Percentiles rank a stretch among this genome's conserved stretches.
phyloP scores from a whole-genome alignment of 2,888 invertebrate genomes.

The Heliconius erato region DNA sequence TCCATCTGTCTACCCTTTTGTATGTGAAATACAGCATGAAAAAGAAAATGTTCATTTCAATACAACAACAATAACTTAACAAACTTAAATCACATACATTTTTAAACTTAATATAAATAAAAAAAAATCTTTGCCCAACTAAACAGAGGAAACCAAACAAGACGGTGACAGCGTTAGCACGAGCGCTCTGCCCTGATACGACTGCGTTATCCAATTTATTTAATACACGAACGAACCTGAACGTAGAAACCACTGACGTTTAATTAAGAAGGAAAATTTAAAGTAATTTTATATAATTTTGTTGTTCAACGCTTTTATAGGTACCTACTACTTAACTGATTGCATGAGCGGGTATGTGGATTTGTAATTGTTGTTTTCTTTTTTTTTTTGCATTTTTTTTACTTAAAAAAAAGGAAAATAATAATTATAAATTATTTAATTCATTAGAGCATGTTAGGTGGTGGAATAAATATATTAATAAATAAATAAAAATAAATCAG shows the following conservation, averaged over 20 bases:
- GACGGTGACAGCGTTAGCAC: constrained; percentile 26
- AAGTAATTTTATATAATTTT: constrained; percentile 29
- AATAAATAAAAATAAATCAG: too few relatives aligned
- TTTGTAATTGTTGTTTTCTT: neutral
- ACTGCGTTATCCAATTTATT: constrained; percentile 58
- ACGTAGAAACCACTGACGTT: constrained; percentile 64
- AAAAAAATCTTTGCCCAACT: constrained; percentile 19
- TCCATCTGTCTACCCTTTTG: too few relatives aligned
- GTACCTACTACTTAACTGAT: constrained; percentile 15
- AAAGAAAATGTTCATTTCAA: neutral
- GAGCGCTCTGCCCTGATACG: constrained; percentile 34
- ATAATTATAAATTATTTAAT: too few relatives aligned
- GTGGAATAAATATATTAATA: too few relatives aligned
- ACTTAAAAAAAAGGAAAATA: too few relatives aligned
- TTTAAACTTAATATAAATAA: constrained; percentile 8
- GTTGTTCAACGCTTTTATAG: constrained; percentile 11
- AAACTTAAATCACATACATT: constrained; percentile 31
- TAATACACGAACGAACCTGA: constrained; percentile 52
- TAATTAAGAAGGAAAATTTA: constrained; percentile 32
- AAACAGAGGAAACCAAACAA: constrained; percentile 38
- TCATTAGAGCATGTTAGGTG: too few relatives aligned
- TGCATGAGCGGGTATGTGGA: neutral
- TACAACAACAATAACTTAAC: neutral
- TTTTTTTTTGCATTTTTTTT: neutral
- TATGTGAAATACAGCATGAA: too few relatives aligned